Conservation (phyloP, 2,797 vertebrate species). For the Vespertilio murinus region DNA sequence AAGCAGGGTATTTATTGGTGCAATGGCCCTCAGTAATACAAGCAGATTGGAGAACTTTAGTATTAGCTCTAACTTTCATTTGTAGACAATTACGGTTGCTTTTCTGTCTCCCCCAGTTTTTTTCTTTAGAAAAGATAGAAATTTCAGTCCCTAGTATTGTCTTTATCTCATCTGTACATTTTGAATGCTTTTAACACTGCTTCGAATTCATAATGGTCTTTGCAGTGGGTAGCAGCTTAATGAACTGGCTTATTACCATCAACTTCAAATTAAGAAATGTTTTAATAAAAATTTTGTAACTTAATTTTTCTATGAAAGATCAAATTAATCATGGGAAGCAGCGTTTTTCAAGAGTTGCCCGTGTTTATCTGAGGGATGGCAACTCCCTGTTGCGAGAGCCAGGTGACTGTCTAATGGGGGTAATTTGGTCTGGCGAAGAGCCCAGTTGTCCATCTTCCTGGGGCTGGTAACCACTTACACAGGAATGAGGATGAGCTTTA, state of each 20-base stretch:
- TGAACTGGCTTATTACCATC: not conserved
- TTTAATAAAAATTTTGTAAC: too few relatives aligned
- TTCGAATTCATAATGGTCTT: not conserved
- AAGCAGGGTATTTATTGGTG: not conserved
- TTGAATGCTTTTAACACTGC: not conserved
- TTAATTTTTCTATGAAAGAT: slow-evolving; percentile 30
- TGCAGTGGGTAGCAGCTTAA: not conserved
- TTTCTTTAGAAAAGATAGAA: not conserved
- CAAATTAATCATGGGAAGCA: not conserved
- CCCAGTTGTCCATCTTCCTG: slow-evolving; percentile 63
- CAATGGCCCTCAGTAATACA: not conserved
- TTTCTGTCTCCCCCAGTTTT: not conserved
- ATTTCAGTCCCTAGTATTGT: not conserved
- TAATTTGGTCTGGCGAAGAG: slow-evolving; percentile 53
- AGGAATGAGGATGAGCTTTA: slow-evolving; percentile 42
- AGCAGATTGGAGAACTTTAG: not conserved
- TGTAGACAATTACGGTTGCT: not conserved
- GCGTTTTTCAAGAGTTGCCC: slow-evolving; percentile 42
- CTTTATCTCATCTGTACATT: not conserved
- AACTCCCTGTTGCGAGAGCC: slow-evolving; percentile 57
- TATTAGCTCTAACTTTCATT: not conserved
- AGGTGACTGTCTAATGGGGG: slow-evolving; percentile 38
- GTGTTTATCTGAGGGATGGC: slow-evolving; percentile 10
- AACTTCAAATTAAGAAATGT: not conserved
- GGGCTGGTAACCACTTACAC: slow-evolving; percentile 42